These are phyloP conservation scores for Enteromius paludinosus DNA, from an alignment of 2,797 vertebrate genomes.

Conservation along the genomic window DNA sequence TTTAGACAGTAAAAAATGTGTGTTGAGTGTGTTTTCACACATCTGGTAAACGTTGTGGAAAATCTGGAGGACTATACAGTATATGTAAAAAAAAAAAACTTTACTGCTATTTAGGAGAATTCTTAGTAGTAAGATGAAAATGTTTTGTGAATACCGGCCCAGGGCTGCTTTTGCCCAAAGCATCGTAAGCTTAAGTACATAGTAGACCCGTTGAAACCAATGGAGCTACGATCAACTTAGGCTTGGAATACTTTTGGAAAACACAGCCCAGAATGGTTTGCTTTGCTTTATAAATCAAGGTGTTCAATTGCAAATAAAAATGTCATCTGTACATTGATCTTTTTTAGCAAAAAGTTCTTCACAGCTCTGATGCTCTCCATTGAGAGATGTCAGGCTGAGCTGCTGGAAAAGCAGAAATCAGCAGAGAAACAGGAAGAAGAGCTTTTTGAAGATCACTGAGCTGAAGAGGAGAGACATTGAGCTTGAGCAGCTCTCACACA, in stretches of 20 bases:
- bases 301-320: not conserved
- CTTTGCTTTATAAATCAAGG: not conserved
- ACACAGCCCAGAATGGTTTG: too few relatives aligned
- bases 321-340: not conserved
- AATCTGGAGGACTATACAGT: slow-evolving; percentile 1
- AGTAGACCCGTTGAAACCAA: too few relatives aligned
- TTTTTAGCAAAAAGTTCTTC: not conserved
- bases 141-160: too few relatives aligned
- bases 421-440: not conserved
- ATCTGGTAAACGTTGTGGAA: not conserved
- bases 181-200: too few relatives aligned
- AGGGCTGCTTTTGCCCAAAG: too few relatives aligned
- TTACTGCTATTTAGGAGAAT: too few relatives aligned
- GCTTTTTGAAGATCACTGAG: not conserved
- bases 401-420: not conserved
- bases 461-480: not conserved
- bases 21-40: not conserved
- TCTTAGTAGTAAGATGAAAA: too few relatives aligned
- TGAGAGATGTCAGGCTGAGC: not conserved
- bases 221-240: too few relatives aligned
- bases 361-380: not conserved
- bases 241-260: too few relatives aligned
- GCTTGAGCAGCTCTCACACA: not conserved
- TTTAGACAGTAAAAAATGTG: not conserved
- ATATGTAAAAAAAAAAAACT: not conserved